These are phyloP conservation scores for Squalus acanthias DNA, from an alignment of 2,797 vertebrate genomes.

Conservation along the genomic window DNA sequence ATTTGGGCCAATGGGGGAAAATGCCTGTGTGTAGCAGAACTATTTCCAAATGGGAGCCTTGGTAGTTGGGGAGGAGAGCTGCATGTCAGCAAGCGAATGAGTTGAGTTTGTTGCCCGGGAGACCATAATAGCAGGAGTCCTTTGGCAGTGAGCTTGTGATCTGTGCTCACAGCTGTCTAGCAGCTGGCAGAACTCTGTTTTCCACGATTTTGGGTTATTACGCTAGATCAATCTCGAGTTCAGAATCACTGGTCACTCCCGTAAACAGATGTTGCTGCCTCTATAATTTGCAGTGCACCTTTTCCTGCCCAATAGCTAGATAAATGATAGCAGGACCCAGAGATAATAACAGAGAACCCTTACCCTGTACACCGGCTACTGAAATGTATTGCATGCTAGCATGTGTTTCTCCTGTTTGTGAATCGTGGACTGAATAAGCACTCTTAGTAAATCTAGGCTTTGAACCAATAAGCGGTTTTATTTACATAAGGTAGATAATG, in stretches of 20 bases:
- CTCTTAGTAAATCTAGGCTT: background rate
- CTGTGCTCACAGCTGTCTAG: background rate
- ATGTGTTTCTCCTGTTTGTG: background rate
- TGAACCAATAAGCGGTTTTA: background rate
- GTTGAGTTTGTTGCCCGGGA: constrained; percentile 7
- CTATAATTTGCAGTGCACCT: background rate
- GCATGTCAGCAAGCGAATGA: background rate
- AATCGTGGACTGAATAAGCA: background rate
- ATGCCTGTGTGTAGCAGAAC: background rate
- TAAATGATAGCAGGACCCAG: background rate
- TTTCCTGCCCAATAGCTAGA: background rate
- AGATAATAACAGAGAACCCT: background rate
- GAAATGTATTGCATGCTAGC: background rate
- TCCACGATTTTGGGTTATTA: background rate
- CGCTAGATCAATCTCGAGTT: background rate
- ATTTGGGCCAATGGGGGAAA: background rate
- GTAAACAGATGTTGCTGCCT: background rate
- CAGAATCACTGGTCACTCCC: background rate
- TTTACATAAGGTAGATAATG: background rate
- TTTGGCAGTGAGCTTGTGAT: background rate
- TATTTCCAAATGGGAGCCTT: background rate
- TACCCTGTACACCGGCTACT: background rate
- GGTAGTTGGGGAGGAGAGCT: background rate
- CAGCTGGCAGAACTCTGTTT: background rate
- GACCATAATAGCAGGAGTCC: background rate